Evolutionary conservation across 35 echinoderm and acorn worm species (phyloP).

Genomic region (Patiria miniata): DNA sequence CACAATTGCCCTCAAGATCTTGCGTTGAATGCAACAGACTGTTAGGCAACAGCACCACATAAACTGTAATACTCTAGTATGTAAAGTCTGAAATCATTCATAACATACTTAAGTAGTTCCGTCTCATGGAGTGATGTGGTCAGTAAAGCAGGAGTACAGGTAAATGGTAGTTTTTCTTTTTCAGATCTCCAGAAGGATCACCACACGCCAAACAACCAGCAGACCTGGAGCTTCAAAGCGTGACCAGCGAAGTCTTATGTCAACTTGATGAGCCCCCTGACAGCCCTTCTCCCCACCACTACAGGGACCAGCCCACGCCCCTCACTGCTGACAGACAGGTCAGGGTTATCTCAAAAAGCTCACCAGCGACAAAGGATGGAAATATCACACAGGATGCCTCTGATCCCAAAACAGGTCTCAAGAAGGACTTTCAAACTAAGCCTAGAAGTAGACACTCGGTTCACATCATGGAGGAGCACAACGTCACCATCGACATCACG

Average conservation of each 20-base stretch:
- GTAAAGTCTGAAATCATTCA: too few relatives aligned
- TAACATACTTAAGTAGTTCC: too few relatives aligned
- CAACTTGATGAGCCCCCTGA: slow-evolving; percentile 7
- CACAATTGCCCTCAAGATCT: too few relatives aligned
- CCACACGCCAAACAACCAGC: slow-evolving; percentile 7
- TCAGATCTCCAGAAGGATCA: slow-evolving; percentile 17
- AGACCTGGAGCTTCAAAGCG: slow-evolving; percentile 57
- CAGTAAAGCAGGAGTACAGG: too few relatives aligned
- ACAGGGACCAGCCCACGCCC: slow-evolving; percentile 23
- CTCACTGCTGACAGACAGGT: not conserved
- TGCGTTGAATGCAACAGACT: too few relatives aligned
- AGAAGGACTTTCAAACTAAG: not conserved
- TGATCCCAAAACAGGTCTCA: not conserved
- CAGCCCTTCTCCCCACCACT: not conserved
- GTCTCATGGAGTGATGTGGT: too few relatives aligned
- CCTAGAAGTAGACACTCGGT: slow-evolving; percentile 42
- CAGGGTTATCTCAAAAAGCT: not conserved
- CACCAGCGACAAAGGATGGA: not conserved
- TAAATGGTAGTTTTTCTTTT: too few relatives aligned
- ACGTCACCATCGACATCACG: slow-evolving; percentile 57
- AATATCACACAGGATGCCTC: not conserved
- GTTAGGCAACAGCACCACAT: too few relatives aligned
- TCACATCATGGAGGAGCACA: slow-evolving; percentile 47
- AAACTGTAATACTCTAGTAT: too few relatives aligned
- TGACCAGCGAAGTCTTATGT: slow-evolving; percentile 53